phyloP scores from a whole-genome alignment of 2,888 invertebrate species.

The Schizotus pectinicornis region DNA sequence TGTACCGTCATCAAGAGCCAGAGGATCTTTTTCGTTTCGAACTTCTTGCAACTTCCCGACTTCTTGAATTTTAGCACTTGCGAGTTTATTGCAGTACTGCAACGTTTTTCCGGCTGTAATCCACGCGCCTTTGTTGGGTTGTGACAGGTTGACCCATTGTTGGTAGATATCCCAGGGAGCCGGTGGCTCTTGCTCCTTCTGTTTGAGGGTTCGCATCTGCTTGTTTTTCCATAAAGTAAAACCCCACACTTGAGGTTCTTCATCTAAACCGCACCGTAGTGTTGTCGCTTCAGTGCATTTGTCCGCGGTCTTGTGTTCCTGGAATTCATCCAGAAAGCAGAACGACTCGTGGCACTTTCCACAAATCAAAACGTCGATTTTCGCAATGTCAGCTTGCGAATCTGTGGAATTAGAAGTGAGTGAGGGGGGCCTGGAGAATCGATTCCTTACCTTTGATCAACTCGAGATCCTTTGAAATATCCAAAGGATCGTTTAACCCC shows the following conservation, averaged over 20 bases:
- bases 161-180: conserved; percentile 81
- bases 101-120: conserved; percentile 79
- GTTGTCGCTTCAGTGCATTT: conserved; percentile 59
- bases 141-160: conserved; percentile 82
- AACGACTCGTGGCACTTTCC: conserved; percentile 83
- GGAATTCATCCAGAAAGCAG: conserved; percentile 80
- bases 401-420: conserved; percentile 60
- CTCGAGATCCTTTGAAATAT: conserved; percentile 40
- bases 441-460: conserved; percentile 42
- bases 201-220: conserved; percentile 60
- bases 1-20: conserved; percentile 34
- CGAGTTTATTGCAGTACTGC: conserved; percentile 72
- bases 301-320: conserved; percentile 67
- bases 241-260: conserved; percentile 85
- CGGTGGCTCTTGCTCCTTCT: conserved; percentile 53
- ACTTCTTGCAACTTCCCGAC: conserved; percentile 41
- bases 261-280: conserved; percentile 71
- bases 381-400: conserved; percentile 77
- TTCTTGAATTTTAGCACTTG: conserved; percentile 71
- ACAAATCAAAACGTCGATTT: conserved; percentile 80
- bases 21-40: conserved; percentile 38
- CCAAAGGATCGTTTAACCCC: conserved; percentile 27
- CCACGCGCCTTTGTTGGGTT: conserved; percentile 77
- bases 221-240: conserved; percentile 81
- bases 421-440: conserved; percentile 3